Conservation (phyloP, 2,888 invertebrate genomes). For the Monopis laevigella region DNA sequence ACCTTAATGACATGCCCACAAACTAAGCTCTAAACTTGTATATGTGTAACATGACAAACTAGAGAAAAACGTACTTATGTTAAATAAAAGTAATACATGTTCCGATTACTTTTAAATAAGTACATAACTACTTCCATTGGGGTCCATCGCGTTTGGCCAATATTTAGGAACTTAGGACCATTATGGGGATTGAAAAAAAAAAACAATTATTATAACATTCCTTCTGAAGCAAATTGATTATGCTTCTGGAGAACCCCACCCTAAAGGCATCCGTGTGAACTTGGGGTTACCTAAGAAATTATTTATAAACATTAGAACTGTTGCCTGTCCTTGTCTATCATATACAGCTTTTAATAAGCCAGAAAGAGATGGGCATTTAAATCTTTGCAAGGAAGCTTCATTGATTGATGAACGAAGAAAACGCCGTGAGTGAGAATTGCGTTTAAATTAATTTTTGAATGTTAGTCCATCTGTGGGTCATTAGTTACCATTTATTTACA, state of each 20-base stretch:
- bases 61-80: too few relatives aligned
- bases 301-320: background rate
- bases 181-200: constrained; percentile 19
- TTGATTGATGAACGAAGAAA: constrained; percentile 42
- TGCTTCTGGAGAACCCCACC: constrained; percentile 28
- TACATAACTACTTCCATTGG: too few relatives aligned
- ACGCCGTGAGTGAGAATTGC: constrained; percentile 31
- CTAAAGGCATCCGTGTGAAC: constrained; percentile 34
- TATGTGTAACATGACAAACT: too few relatives aligned
- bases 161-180: too few relatives aligned
- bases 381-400: constrained; percentile 13
- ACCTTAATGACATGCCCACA: too few relatives aligned
- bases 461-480: constrained; percentile 26
- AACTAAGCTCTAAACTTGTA: too few relatives aligned
- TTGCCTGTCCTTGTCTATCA: background rate
- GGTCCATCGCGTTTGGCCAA: constrained; percentile 10
- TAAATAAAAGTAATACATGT: too few relatives aligned
- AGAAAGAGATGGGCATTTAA: constrained; percentile 2
- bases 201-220: constrained; percentile 23
- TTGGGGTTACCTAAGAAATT: constrained; percentile 17
- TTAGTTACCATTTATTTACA: constrained; percentile 36
- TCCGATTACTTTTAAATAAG: too few relatives aligned
- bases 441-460: constrained; percentile 36
- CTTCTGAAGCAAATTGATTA: constrained; percentile 35
- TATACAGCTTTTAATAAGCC: background rate